Evolutionary conservation across 1,140 invertebrate species (phyloP).

Genomic region (Platyura marginata): DNA sequence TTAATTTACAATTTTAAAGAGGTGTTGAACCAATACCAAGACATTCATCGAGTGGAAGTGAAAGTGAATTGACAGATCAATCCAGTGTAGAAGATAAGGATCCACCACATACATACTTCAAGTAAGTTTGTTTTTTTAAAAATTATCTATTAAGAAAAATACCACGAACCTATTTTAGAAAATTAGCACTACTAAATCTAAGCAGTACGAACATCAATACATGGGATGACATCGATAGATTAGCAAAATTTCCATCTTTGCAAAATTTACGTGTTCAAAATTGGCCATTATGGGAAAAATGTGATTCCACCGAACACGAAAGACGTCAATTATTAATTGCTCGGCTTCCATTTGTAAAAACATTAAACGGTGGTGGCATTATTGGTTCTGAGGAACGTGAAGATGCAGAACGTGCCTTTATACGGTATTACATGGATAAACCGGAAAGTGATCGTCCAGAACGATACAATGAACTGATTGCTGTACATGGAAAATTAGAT

Average conservation of each 20-base stretch:
- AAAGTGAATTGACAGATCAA: slow-evolving; percentile 4
- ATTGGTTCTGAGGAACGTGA: slow-evolving; percentile 70
- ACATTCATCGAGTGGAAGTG: slow-evolving; percentile 7
- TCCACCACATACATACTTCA: slow-evolving; percentile 29
- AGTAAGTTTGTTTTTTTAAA: too few relatives aligned
- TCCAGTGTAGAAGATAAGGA: slow-evolving; percentile 13
- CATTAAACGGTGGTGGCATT: slow-evolving; percentile 72
- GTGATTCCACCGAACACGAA: slow-evolving; percentile 74
- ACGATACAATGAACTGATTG: slow-evolving; percentile 62
- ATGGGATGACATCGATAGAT: slow-evolving; percentile 74
- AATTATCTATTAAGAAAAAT: too few relatives aligned
- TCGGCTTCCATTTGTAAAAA: slow-evolving; percentile 63
- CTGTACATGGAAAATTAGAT: slow-evolving; percentile 69
- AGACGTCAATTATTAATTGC: slow-evolving; percentile 70
- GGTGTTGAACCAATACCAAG: slow-evolving; percentile 7
- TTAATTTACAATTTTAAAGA: too few relatives aligned
- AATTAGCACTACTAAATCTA: slow-evolving; percentile 61
- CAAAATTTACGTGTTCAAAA: slow-evolving; percentile 59
- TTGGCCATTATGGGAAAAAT: slow-evolving; percentile 45
- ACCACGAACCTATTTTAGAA: too few relatives aligned
- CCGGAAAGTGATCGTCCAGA: slow-evolving; percentile 58
- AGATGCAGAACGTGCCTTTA: slow-evolving; percentile 84
- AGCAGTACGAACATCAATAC: slow-evolving; percentile 62
- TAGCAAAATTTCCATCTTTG: slow-evolving; percentile 64
- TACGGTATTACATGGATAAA: slow-evolving; percentile 78